A percentile compares a stretch with the other conserved stretches of the same genome.
These are phyloP conservation scores for Temnopleurus reevesii DNA, from an alignment of 53 echinoderm and acorn worm species.

Conservation along the genomic window DNA sequence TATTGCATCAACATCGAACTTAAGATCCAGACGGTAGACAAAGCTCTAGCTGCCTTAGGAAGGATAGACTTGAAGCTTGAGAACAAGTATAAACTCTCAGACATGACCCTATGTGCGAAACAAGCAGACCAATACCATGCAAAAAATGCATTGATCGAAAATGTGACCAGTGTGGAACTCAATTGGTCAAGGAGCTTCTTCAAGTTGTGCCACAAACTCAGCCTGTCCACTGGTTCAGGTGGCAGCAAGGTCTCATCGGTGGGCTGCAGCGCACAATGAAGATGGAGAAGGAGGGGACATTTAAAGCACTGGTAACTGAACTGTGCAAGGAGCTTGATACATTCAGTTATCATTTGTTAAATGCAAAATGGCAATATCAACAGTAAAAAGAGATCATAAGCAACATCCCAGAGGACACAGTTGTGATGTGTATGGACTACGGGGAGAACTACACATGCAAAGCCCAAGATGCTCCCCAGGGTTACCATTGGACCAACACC, in stretches of 20 bases:
- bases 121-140: not conserved
- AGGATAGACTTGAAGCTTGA: not conserved
- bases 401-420: not conserved
- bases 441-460: not conserved
- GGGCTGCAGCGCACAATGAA: not conserved
- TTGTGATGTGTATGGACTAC: not conserved
- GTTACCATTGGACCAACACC: constrained; percentile 49
- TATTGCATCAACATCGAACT: not conserved
- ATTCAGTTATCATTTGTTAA: not conserved
- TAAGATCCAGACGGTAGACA: not conserved
- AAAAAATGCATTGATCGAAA: not conserved
- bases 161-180: not conserved
- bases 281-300: not conserved
- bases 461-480: not conserved
- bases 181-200: not conserved
- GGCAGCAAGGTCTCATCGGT: not conserved
- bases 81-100: not conserved
- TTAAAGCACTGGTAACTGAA: not conserved
- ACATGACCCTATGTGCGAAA: not conserved
- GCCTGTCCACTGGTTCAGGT: not conserved
- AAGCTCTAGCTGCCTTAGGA: too few species aligned
- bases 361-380: not conserved
- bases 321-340: not conserved
- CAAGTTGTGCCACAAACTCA: not conserved
- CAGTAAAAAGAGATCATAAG: not conserved